A percentile compares a stretch with the other conserved stretches of the same genome.
Evolutionary conservation across 2,797 vertebrate genomes (phyloP).

Genomic region (Zenarchopterus dispar): DNA sequence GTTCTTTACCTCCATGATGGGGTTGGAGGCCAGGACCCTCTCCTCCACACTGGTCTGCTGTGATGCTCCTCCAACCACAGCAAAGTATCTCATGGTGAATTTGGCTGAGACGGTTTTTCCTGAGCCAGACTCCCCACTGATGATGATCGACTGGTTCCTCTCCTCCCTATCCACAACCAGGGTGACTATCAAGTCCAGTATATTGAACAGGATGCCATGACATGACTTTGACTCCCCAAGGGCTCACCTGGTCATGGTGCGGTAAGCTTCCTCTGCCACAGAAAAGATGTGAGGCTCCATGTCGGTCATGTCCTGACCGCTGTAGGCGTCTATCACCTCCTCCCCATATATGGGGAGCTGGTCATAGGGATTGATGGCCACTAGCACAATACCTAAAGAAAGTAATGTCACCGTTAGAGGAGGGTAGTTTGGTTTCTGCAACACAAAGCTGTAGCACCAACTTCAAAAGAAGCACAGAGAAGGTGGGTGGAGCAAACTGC

Average conservation of each 20-base stretch:
- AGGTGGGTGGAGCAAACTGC: no score
- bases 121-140: constrained; percentile 85
- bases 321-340: constrained; percentile 86
- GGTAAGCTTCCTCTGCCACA: constrained; percentile 85
- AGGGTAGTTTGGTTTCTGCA: no score
- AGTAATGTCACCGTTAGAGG: no score
- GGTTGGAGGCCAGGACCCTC: constrained; percentile 85
- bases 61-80: constrained; percentile 79
- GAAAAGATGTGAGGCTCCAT: constrained; percentile 89
- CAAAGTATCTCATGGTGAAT: constrained; percentile 86
- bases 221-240: background rate
- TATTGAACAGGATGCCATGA: background rate
- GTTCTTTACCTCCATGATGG: constrained; percentile 82
- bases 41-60: constrained; percentile 85
- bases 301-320: constrained; percentile 80
- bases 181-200: accelerated
- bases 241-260: constrained; percentile 84
- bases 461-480: no score
- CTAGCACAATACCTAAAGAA: constrained; percentile 82
- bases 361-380: constrained; percentile 85
- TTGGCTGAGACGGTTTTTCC: constrained; percentile 85
- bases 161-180: constrained; percentile 74
- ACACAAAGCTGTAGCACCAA: no score
- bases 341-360: constrained; percentile 84
- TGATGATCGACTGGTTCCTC: constrained; percentile 87